Conservation (phyloP, 2,888 invertebrate species). For the Thysanoteuthis rhombus region DNA sequence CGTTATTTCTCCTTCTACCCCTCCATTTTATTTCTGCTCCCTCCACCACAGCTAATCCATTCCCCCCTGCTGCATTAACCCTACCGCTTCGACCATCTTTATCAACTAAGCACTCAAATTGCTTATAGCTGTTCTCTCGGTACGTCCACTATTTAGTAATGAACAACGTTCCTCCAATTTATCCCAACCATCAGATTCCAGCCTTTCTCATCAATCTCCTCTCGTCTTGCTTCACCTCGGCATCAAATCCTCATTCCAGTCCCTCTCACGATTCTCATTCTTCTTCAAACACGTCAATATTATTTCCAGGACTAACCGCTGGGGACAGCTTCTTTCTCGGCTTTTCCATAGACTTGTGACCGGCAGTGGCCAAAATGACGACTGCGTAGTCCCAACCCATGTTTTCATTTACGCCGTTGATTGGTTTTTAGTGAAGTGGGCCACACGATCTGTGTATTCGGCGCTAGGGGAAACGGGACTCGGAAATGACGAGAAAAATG, state of each 20-base stretch:
- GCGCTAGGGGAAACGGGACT: background rate
- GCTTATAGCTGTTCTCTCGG: background rate
- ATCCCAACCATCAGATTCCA: background rate
- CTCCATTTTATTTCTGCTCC: too few relatives aligned
- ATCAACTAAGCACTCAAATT: background rate
- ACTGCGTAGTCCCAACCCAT: background rate
- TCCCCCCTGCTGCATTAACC: background rate
- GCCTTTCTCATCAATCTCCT: background rate
- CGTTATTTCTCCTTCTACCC: too few relatives aligned
- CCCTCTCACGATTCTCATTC: background rate
- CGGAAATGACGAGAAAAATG: background rate
- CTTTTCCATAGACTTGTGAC: background rate
- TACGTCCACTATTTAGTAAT: background rate
- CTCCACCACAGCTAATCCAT: too few relatives aligned
- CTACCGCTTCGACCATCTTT: background rate
- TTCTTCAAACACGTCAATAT: background rate
- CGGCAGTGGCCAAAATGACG: background rate
- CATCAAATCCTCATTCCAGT: background rate
- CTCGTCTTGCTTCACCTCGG: background rate
- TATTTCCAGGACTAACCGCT: background rate
- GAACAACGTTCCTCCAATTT: background rate
- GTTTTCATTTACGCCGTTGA: slow-evolving; percentile 12
- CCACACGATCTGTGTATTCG: background rate
- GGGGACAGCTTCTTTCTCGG: background rate
- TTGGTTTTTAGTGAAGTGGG: background rate